Evolutionary conservation across 37 sponge, comb jelly and placozoan genomes (phyloP), one percentile per base, ranked within the genome.

Genomic region (Aphrocallistes beatrix): DNA sequence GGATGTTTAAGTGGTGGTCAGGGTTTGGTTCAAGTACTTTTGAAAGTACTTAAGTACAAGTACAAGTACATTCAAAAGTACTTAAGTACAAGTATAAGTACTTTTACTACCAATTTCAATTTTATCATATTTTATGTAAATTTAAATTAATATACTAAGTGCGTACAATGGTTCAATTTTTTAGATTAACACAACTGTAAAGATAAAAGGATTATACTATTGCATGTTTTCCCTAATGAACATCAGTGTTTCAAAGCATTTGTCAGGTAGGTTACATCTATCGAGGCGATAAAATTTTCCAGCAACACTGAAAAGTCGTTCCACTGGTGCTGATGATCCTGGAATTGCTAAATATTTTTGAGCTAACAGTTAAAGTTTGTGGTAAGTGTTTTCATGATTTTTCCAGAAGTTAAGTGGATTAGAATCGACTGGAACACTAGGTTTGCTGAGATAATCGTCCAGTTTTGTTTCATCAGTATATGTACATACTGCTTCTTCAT

Each of bases 401-500:
- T 42, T 42, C 45, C 45, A 42, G 45, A 42, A 42, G 6, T 6
- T 42, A 13, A 42, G 45, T 42, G 45, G 45, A 42, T 42, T 42
- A 42, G 45, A 42, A 42, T 42, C 45, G 45, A 42, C 45, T 16
- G 75, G 75, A 60, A 60, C 75, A 28, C 17, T 60, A 60, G 75
- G 75, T 60, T 47, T 60, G 75, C 34, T 60, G 75, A 60, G 75
- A 60, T 60, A 60, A 60, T 60, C 75, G 75, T 28, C n/a, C 75
- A 60, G 75, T 60, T 60, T 30, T 60, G 75, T 60, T 60, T 60
- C 75, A 60, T 60, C 75, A 60, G 75, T 60, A 60, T 60, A 60
- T 60, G 21, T 60, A 60, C 25, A 60, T 47, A 28, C 75, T 60
- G 75, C 75, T 60, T 60, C 75, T 60, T 60, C 75, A 60, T 60